Base-by-base conservation (phyloP, 2,113 vertebrate species). In the Martes martes region DNA sequence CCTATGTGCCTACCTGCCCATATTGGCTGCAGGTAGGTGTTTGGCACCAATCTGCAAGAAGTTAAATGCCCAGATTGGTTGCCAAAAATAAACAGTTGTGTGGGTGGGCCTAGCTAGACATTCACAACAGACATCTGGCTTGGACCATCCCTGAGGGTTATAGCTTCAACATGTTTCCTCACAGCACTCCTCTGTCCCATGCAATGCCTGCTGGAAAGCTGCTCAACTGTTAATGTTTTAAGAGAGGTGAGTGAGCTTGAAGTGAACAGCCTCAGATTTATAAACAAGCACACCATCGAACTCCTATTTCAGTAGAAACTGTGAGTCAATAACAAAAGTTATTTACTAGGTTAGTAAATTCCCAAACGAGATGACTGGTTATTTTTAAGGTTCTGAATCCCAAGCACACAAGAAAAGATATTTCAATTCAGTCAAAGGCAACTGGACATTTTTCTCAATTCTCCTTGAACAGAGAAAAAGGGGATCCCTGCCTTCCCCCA, bases 81-180 rank as follows among this genome's bases (percentile, higher is more conserved):
- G 89, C 90, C 97, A 96, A 96, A 95, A 95, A 45, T 74, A 97
- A 97, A 93, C 86, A 95, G 89, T 95, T 93, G 33, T 96, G 78
- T 93, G 92, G 71, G 89, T 91, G 78, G 82, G 83, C 57, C 71
- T 83, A 96, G 92, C 57, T 96, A 73, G 65, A 86, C 13, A 96
- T 92, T 97, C 82, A 94, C 73, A 97, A 93, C 65, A 89, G 92
- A 91, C 84, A 93, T 97, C 85, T 97, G 95, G 65, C 73, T 89
- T 89, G 79, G 73, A 97, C 71, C 31, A 95, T 96, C 57, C 79
- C 81, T 97, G 14, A 73, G 73, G 81, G 59, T 65, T 96, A 86
- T 45, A 86, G 36, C 33, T 95, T 92, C 89, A 89, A 86, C 36
- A 82, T 92, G 52, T 95, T 97, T 96, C 42, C 26, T 89, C 45